Evolutionary conservation across 2,888 invertebrate genomes (phyloP).

Genomic region (Heterodera filipjevi): DNA sequence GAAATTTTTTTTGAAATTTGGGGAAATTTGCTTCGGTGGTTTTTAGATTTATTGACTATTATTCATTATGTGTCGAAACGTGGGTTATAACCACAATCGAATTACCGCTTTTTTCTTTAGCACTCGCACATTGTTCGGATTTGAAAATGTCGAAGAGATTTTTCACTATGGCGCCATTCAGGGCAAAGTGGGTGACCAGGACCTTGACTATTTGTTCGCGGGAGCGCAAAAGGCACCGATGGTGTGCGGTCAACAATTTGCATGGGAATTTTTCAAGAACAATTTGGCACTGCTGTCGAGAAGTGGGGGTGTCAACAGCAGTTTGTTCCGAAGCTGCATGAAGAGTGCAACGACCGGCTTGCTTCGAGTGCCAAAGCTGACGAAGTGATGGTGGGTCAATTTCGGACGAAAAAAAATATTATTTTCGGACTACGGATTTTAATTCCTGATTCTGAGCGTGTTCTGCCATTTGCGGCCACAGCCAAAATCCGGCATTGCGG

Average conservation of each 20-base stretch:
- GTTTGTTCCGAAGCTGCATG: conserved; percentile 53
- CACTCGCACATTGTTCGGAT: conserved; percentile 30
- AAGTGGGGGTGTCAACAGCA: conserved; percentile 57
- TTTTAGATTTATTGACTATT: too few species aligned
- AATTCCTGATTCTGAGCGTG: too few species aligned
- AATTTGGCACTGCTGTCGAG: conserved; percentile 51
- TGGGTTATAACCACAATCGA: too few species aligned
- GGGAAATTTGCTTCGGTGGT: too few species aligned
- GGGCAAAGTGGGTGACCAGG: conserved; percentile 59
- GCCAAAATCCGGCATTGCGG: too few species aligned
- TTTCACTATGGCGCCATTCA: conserved; percentile 56
- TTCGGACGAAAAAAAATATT: too few species aligned
- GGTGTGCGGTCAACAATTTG: conserved; percentile 53
- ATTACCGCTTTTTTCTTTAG: background rate
- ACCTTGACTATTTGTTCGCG: conserved; percentile 42
- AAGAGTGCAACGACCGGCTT: conserved; percentile 37
- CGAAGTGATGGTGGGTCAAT: conserved; percentile 46
- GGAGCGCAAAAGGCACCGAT: conserved; percentile 35
- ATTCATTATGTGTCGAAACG: too few species aligned
- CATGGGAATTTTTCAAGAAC: conserved; percentile 57
- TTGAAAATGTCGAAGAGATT: conserved; percentile 40
- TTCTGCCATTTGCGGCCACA: too few species aligned
- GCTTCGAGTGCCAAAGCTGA: conserved; percentile 41
- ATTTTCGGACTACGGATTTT: too few species aligned
- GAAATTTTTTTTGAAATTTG: too few species aligned